Percentiles rank a stretch among this genome's conserved stretches.
These are phyloP conservation scores for Anoura caudifer DNA, from an alignment of 2,113 vertebrate species.

Conservation along the genomic window DNA sequence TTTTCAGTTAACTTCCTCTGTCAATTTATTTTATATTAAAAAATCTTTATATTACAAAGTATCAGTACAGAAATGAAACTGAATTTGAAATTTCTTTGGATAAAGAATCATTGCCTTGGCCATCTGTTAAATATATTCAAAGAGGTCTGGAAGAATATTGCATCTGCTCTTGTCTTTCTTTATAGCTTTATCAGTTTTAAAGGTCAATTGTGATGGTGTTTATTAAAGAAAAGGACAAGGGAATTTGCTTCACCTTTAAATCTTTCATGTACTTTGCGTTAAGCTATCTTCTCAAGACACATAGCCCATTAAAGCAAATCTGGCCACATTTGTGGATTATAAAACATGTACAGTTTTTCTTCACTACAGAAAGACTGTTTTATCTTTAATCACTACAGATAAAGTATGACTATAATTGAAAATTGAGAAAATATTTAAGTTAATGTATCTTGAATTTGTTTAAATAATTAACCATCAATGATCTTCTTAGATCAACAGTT, in stretches of 20 bases:
- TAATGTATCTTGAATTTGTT: neutral
- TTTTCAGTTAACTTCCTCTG: neutral
- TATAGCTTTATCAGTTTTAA: constrained; percentile 54
- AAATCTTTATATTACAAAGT: neutral
- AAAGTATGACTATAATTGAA: neutral
- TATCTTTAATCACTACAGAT: neutral
- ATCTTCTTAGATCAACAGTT: neutral
- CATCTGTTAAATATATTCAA: constrained; percentile 47
- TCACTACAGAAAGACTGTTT: neutral
- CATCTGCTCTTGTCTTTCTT: constrained; percentile 26
- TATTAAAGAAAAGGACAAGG: constrained; percentile 47
- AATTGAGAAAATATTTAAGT: neutral
- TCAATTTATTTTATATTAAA: constrained; percentile 1
- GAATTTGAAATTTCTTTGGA: constrained; percentile 44
- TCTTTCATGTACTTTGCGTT: constrained; percentile 28
- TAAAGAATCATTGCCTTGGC: constrained; percentile 18
- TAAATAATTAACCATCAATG: neutral
- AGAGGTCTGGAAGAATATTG: neutral
- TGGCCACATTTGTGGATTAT: neutral
- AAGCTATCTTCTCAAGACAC: neutral
- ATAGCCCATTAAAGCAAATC: neutral
- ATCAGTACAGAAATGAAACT: neutral
- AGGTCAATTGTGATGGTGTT: constrained; percentile 63
- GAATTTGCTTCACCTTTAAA: constrained; percentile 44
- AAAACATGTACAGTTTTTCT: neutral